Evolutionary conservation across 2,113 vertebrate species (phyloP), one percentile per base, ranked within the genome.

Genomic region (Scortum barcoo): DNA sequence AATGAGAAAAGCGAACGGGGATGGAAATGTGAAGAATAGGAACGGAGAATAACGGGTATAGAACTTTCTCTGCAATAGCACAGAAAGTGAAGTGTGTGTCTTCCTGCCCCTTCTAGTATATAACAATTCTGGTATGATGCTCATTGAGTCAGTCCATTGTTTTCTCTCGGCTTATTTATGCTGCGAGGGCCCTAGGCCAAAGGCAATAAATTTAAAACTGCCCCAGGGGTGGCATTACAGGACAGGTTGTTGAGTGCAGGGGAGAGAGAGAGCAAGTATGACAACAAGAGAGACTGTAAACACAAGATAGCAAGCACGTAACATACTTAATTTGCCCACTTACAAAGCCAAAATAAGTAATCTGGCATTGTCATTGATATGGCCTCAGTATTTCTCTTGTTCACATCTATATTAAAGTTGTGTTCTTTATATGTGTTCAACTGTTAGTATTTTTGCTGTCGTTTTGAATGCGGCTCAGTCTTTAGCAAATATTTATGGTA

Each of bases 201-300:
- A 82, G 85, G 86, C 90, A 91, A 94, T 94, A 92, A 84, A 92
- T 93, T 89, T 80, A 86, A 88, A 93, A 89, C 62, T 89, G 89
- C 86, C 91, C 91, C 90, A 79, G 74, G 91, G 91, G 91, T 91
- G 90, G 92, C 88, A 89, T 91, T 90, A 87, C 83, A 83, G 81
- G 89, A 90, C 91, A 84, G 90, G 86, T 88, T 84, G 89, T 83
- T 86, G 90, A 91, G 89, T 80, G 86, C 81, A 77, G 50, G 81
- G 78, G 56, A 73, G 88, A 66, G 84, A 63, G 71, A 20, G 28
- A 60, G 70, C 20, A 42, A 79, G 63, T 75, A 63, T 78, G 85
- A 88, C 68, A 84, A 65, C 26, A 71, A 74, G 85, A 68, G 57
- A 50, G 78, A 83, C 85, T 89, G 91, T 82, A 80, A 91, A 92